Conservation (phyloP, 2,888 invertebrate species). For the Heteromyza rotundicornis region DNA sequence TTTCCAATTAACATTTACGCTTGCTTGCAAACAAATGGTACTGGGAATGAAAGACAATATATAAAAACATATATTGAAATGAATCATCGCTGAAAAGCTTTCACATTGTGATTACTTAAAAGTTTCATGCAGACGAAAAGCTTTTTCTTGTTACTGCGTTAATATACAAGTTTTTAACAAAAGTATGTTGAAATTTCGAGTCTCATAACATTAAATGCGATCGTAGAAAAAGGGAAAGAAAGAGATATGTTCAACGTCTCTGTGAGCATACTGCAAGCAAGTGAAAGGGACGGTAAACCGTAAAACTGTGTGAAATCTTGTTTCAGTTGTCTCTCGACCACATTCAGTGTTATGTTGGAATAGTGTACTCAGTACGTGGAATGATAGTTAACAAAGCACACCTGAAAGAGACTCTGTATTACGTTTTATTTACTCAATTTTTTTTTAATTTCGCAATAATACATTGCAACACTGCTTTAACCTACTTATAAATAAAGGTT, state of each 20-base stretch:
- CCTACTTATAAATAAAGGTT: too few species aligned
- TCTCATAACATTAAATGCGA: slow-evolving; percentile 16
- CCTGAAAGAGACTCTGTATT: slow-evolving; percentile 8
- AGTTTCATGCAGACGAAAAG: not conserved
- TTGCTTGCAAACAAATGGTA: too few species aligned
- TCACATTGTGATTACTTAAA: not conserved
- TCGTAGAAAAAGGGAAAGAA: slow-evolving; percentile 21
- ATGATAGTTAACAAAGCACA: slow-evolving; percentile 26
- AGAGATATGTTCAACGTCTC: slow-evolving; percentile 15
- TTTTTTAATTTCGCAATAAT: too few species aligned
- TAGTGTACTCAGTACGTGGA: slow-evolving; percentile 26
- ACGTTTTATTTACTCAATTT: not conserved
- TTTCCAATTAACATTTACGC: too few species aligned
- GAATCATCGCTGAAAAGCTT: not conserved
- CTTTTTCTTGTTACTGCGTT: not conserved
- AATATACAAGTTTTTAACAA: slow-evolving; percentile 6
- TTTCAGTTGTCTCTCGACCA: slow-evolving; percentile 18
- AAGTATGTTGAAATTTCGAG: slow-evolving; percentile 24
- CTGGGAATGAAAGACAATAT: too few species aligned
- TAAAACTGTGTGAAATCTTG: not conserved
- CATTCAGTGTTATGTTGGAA: slow-evolving; percentile 12
- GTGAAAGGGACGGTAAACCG: slow-evolving; percentile 25
- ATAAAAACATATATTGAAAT: too few species aligned
- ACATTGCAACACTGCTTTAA: too few species aligned
- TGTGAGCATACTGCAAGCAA: slow-evolving; percentile 20